Evolutionary conservation across 2,113 vertebrate genomes (phyloP).

Genomic region (Chunga burmeisteri): DNA sequence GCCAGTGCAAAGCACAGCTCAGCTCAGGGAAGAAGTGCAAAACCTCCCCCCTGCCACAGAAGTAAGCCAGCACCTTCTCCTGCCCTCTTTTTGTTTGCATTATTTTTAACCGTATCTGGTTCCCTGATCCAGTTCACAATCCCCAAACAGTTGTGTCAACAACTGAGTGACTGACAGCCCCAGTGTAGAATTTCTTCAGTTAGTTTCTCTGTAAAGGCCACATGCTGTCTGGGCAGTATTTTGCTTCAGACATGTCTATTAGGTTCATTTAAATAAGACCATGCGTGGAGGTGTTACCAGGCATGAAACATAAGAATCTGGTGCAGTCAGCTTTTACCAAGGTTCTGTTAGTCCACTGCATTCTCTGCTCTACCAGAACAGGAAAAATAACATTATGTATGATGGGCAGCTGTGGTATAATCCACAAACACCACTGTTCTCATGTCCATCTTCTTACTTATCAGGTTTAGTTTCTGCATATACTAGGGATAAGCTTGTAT

Average conservation of each 20-base stretch:
- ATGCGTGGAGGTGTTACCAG: not conserved
- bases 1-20: not conserved
- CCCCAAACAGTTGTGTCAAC: conserved; percentile 29
- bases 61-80: not conserved
- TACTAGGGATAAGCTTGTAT: not conserved
- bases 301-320: not conserved
- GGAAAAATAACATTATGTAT: not conserved
- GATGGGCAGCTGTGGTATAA: not conserved
- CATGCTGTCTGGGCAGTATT: not conserved
- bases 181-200: conserved; percentile 12
- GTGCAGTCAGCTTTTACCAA: not conserved
- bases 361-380: not conserved
- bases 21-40: not conserved
- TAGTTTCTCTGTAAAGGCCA: not conserved
- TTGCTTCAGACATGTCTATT: not conserved
- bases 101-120: conserved; percentile 47
- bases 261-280: not conserved
- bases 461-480: not conserved
- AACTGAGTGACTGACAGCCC: not conserved
- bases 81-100: not conserved
- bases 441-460: not conserved
- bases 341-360: not conserved
- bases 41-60: not conserved
- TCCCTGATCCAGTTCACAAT: conserved; percentile 18
- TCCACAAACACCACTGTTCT: not conserved